Evolutionary conservation across 2,888 invertebrate species (phyloP).

Genomic region (Eilema sororculum): DNA sequence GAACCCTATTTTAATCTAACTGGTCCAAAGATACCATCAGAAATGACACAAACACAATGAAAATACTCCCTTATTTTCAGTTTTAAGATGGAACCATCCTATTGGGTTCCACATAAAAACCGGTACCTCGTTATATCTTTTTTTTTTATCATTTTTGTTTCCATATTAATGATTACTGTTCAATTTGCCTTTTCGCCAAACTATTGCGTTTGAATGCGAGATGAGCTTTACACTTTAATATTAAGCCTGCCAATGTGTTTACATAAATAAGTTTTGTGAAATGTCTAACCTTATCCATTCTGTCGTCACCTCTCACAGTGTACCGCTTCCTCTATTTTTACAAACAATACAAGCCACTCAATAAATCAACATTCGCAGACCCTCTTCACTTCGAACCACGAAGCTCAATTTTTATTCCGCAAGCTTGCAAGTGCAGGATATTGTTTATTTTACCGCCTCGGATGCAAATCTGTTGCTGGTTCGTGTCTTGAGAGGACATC

Average conservation of each 20-base stretch:
- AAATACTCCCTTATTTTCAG: too few species aligned
- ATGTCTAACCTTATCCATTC: not conserved
- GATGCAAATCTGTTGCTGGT: constrained; percentile 39
- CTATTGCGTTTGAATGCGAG: too few species aligned
- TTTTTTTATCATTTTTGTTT: too few species aligned
- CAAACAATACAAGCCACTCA: not conserved
- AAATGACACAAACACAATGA: too few species aligned
- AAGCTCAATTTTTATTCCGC: constrained; percentile 24
- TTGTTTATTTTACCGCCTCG: constrained; percentile 28
- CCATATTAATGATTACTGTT: too few species aligned
- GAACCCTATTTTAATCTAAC: too few species aligned
- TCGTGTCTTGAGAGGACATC: constrained; percentile 7
- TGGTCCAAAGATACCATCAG: too few species aligned
- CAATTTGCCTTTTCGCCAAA: too few species aligned
- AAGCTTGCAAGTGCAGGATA: constrained; percentile 32
- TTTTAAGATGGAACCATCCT: not conserved
- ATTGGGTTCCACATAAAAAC: not conserved
- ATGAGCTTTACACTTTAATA: too few species aligned
- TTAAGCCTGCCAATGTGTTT: too few species aligned
- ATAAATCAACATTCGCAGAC: constrained; percentile 12
- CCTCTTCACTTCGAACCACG: constrained; percentile 5
- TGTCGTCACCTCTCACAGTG: not conserved
- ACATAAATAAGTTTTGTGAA: too few species aligned
- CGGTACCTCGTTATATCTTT: too few species aligned
- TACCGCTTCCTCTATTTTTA: not conserved